These are phyloP conservation scores for Fregetta grallaria DNA, from an alignment of 2,113 vertebrate genomes.

Conservation along the genomic window DNA sequence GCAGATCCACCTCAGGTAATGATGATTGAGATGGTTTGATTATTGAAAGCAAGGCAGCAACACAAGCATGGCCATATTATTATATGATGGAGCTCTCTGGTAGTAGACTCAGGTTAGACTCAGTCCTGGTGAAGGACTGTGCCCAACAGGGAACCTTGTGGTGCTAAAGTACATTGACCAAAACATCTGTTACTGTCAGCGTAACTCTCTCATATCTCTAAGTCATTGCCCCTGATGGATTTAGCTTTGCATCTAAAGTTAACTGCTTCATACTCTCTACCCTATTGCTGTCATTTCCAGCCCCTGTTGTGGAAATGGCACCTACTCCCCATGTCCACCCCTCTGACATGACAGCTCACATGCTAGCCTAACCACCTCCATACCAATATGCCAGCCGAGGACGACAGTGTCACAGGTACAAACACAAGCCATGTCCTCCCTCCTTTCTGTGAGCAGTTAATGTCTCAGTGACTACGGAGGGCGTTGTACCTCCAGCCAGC, in stretches of 20 bases:
- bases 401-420: not conserved
- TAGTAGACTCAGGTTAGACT: not conserved
- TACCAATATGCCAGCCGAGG: not conserved
- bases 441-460: not conserved
- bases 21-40: not conserved
- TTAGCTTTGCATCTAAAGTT: not conserved
- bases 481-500: not conserved
- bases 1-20: not conserved
- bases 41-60: not conserved
- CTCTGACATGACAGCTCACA: not conserved
- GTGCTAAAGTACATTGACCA: not conserved
- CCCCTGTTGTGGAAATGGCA: not conserved
- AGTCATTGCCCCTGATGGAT: not conserved
- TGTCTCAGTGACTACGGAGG: accelerated
- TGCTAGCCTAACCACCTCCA: not conserved
- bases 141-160: not conserved
- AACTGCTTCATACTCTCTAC: not conserved
- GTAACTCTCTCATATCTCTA: not conserved
- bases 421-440: not conserved
- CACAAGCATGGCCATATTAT: not conserved
- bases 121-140: not conserved
- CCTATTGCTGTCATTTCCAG: not conserved
- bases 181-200: not conserved
- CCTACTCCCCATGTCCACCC: accelerated
- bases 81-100: not conserved